These are phyloP conservation scores for Chrysotoxum bicinctum DNA, from an alignment of 2,888 invertebrate genomes.

Conservation along the genomic window DNA sequence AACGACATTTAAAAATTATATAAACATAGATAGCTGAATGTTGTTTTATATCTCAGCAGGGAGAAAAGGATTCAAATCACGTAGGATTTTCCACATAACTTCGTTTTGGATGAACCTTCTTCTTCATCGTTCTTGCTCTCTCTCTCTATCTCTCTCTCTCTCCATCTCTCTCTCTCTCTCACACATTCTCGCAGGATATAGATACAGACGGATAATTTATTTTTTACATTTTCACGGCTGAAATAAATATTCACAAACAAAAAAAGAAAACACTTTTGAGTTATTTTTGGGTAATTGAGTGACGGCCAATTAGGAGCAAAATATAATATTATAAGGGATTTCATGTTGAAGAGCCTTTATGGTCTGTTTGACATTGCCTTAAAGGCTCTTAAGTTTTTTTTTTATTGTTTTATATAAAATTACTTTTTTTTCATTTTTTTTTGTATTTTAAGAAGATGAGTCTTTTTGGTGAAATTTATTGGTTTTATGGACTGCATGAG, in stretches of 20 bases:
- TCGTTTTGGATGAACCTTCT: neutral
- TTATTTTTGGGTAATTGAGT: slow-evolving; percentile 32
- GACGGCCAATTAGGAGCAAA: slow-evolving; percentile 24
- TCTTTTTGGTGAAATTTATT: slow-evolving; percentile 16
- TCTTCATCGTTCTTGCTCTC: neutral
- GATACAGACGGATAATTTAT: neutral
- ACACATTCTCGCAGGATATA: neutral
- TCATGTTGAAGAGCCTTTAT: slow-evolving; percentile 9
- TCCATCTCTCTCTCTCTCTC: neutral
- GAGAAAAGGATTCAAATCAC: slow-evolving; percentile 35
- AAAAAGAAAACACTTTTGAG: slow-evolving; percentile 1
- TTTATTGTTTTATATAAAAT: neutral
- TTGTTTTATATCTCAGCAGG: slow-evolving; percentile 9
- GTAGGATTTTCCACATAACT: slow-evolving; percentile 15
- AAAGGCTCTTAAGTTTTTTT: neutral
- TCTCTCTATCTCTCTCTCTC: neutral
- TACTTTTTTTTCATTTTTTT: neutral
- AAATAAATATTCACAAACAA: slow-evolving; percentile 1
- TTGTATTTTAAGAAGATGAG: slow-evolving; percentile 1
- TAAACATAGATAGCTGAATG: neutral
- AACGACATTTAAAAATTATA: slow-evolving; percentile 23
- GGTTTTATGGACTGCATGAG: slow-evolving; percentile 10
- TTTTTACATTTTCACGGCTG: slow-evolving; percentile 22
- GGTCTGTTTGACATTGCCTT: slow-evolving; percentile 23
- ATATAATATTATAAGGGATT: slow-evolving; percentile 14